Conservation (phyloP, 2,888 invertebrate genomes). For the Hermaeophaga mercurialis region DNA sequence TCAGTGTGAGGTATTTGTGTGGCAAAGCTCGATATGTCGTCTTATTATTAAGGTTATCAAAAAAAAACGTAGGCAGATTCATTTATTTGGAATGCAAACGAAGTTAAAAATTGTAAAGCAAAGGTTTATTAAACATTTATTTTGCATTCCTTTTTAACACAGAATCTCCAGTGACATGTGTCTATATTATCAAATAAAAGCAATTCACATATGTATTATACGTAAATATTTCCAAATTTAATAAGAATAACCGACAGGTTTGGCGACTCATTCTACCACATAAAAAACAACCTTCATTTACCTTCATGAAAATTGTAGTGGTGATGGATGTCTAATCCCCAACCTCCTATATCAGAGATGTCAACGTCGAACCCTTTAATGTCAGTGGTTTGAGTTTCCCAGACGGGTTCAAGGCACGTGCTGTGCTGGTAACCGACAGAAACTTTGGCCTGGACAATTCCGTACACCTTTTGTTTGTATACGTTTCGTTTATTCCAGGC, state of each 20-base stretch:
- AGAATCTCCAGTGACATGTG: too few species aligned
- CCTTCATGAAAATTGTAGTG: slow-evolving; percentile 98
- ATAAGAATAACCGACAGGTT: neutral
- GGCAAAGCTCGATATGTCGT: too few species aligned
- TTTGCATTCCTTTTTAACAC: too few species aligned
- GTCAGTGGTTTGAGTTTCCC: slow-evolving; percentile 94
- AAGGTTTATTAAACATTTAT: too few species aligned
- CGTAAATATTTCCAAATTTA: too few species aligned
- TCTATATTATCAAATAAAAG: too few species aligned
- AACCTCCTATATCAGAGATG: slow-evolving; percentile 95
- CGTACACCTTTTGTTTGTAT: slow-evolving; percentile 94
- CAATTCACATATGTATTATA: too few species aligned
- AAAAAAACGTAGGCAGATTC: too few species aligned
- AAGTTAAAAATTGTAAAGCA: too few species aligned
- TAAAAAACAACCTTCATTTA: slow-evolving; percentile 4
- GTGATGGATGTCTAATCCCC: slow-evolving; percentile 98
- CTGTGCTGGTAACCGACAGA: slow-evolving; percentile 95
- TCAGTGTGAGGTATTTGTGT: too few species aligned
- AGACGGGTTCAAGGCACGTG: slow-evolving; percentile 84
- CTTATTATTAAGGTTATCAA: too few species aligned
- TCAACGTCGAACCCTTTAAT: slow-evolving; percentile 93
- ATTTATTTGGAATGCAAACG: too few species aligned
- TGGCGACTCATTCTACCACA: neutral
- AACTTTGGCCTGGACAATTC: slow-evolving; percentile 79
- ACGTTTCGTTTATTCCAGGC: slow-evolving; percentile 98